These are phyloP conservation scores for Azorinus chamasolen DNA, from an alignment of 2,888 invertebrate species.

Conservation along the genomic window DNA sequence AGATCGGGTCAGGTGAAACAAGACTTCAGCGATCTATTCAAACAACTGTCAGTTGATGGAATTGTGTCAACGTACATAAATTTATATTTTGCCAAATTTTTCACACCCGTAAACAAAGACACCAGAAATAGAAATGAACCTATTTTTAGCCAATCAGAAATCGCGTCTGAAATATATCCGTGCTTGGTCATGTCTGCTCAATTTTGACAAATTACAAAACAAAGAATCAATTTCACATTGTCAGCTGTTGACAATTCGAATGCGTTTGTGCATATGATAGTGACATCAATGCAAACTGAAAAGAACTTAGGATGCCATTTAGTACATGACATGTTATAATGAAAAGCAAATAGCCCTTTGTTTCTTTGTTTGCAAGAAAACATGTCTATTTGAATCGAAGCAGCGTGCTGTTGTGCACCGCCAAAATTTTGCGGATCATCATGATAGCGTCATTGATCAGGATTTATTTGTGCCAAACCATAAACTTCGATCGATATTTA, in stretches of 20 bases:
- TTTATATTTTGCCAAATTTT: no score
- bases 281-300: no score
- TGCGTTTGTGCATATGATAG: conserved; percentile 5
- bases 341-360: neutral
- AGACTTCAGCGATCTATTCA: no score
- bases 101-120: conserved; percentile 58
- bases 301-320: neutral
- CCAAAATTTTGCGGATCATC: conserved; percentile 54
- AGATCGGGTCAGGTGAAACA: neutral
- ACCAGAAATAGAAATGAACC: conserved; percentile 66
- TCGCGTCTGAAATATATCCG: conserved; percentile 69
- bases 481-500: conserved; percentile 2
- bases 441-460: conserved; percentile 50
- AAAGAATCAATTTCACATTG: conserved; percentile 46
- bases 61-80: no score
- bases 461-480: neutral
- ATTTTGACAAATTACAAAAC: conserved; percentile 68
- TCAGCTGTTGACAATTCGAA: conserved; percentile 10
- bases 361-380: conserved; percentile 53
- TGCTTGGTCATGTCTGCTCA: conserved; percentile 75
- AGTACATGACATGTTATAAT: neutral
- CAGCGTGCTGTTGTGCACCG: conserved; percentile 43
- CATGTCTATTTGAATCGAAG: conserved; percentile 67
- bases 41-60: no score
- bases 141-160: conserved; percentile 73